Evolutionary conservation across 2,113 vertebrate species (phyloP).

Genomic region (Myotis brandtii): DNA sequence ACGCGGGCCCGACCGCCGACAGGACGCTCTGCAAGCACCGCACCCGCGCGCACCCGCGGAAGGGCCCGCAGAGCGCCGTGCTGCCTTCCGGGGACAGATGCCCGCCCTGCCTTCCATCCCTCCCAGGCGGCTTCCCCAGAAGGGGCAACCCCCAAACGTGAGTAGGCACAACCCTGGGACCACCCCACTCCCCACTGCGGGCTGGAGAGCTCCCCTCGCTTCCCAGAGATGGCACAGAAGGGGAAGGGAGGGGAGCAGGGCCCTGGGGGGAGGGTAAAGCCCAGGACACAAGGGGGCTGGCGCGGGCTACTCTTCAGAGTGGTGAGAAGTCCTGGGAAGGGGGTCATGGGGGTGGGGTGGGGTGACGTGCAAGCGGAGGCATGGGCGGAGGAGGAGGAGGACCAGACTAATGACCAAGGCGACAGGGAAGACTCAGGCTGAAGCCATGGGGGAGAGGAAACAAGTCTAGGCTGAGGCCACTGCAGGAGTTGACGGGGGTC

Average conservation of each 20-base stretch:
- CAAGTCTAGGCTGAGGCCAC: neutral
- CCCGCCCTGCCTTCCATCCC: neutral
- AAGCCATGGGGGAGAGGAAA: neutral
- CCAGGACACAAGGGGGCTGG: neutral
- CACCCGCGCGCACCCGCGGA: neutral
- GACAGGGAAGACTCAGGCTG: neutral
- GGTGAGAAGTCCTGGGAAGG: neutral
- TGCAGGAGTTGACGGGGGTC: neutral
- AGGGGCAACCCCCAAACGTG: neutral
- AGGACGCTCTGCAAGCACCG: neutral
- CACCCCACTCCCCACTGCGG: neutral
- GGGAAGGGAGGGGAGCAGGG: neutral
- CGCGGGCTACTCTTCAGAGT: neutral
- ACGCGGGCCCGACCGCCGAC: neutral
- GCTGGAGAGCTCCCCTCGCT: neutral
- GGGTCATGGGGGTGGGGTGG: neutral
- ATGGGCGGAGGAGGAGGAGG: neutral
- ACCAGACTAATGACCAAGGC: neutral
- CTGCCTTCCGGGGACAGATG: slow-evolving; percentile 59
- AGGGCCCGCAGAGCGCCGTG: neutral
- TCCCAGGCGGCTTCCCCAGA: neutral
- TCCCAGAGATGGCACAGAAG: neutral
- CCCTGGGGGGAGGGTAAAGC: neutral
- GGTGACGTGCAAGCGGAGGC: neutral
- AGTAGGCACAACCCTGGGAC: neutral